Percentiles rank a stretch among this genome's conserved stretches.
These are phyloP conservation scores for Fregata magnificens DNA, from an alignment of 2,113 vertebrate genomes.

Conservation along the genomic window DNA sequence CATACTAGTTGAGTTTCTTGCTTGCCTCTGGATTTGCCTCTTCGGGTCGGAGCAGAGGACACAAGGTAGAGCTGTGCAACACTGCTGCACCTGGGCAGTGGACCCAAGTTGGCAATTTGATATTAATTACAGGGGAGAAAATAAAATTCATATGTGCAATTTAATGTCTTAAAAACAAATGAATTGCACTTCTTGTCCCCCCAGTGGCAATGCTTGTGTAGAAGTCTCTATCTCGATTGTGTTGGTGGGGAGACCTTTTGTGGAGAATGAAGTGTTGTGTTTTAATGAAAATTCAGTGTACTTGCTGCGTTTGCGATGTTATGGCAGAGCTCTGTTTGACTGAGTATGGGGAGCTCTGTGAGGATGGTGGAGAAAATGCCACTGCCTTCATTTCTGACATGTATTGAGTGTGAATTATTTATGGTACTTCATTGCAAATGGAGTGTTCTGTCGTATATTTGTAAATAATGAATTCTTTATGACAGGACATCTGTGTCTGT, in stretches of 20 bases:
- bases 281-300: background rate
- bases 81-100: background rate
- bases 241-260: background rate
- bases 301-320: background rate
- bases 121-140: background rate
- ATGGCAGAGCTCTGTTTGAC: background rate
- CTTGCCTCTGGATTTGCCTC: background rate
- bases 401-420: background rate
- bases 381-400: background rate
- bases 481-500: background rate
- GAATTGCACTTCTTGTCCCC: background rate
- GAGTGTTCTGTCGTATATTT: conserved; percentile 24
- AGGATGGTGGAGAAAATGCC: background rate
- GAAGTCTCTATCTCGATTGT: background rate
- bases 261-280: background rate
- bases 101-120: background rate
- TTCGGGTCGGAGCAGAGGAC: background rate
- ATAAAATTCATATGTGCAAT: background rate
- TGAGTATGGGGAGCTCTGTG: background rate
- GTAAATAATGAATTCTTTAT: conserved; percentile 50
- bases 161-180: background rate
- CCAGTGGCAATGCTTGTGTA: background rate
- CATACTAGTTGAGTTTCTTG: background rate
- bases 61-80: background rate
- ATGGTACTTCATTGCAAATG: conserved; percentile 1